Base-by-base conservation (phyloP, 2,113 vertebrate species). In the Falcunculus frontatus region DNA sequence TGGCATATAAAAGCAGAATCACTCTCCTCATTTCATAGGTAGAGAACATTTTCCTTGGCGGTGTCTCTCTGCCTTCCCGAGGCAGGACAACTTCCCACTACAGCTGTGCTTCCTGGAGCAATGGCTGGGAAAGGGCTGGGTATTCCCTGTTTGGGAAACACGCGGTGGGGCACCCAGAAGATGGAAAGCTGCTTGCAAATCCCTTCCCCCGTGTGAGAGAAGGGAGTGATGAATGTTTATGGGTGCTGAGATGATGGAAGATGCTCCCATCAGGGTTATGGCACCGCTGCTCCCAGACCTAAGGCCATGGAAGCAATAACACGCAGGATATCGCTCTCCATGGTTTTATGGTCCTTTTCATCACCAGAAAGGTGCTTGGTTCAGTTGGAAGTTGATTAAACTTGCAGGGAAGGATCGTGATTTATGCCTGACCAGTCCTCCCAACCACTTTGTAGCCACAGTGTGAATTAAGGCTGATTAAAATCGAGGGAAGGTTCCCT, bases 291-390 rank as follows among this genome's bases (percentile, higher is more conserved):
- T 85, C 49, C 59, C 26, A 23, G 59, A 70, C 26, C 47, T 39
- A 5, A 55, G 67, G 89, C 52, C 44, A 6, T 12, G 62, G 84
- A 81, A 70, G 74, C 59, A 74, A 9, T 55, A 85, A 64, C 49
- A 13, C 0, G 3, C 42, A 37, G 53, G 59, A 29, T 55, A 52
- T n/a, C 1, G 0, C 37, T n/a, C 63, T 56, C 85, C 14, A 0
- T 30, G 69, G 46, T 25, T 89, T 93, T 86, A 84, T 42, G 73
- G 55, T 62, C 87, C 90, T 90, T 89, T 77, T 46, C 50, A 56
- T 53, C 91, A 20, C 84, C 33, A 27, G n/a, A 33, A 86, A 70
- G 79, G 49, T 89, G 64, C 74, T 87, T 70, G 84, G 19, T 84
- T 89, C 2, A 6, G 46, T 30, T 90, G 79, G 72, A 82, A 92